Conservation (phyloP, 2,888 invertebrate species). For the Eupelmus urozonus region DNA sequence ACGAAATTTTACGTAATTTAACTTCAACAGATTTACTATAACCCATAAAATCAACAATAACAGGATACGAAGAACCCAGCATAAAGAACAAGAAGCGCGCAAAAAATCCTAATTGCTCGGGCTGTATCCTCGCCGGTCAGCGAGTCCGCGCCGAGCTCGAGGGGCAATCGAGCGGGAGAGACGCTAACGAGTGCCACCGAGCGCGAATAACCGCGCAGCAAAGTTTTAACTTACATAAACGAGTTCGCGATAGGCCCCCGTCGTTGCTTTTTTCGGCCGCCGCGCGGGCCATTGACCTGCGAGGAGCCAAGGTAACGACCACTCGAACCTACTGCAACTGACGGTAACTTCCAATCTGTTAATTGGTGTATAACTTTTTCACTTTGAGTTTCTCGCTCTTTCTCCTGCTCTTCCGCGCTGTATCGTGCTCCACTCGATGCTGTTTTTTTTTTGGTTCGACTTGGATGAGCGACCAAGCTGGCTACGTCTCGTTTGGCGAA, state of each 20-base stretch:
- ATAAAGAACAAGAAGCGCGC: not conserved
- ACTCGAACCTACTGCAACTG: slow-evolving; percentile 71
- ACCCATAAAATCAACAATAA: not conserved
- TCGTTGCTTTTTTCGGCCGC: slow-evolving; percentile 20
- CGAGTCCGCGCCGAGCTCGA: not conserved
- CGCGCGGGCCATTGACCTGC: slow-evolving; percentile 49
- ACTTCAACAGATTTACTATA: too few species aligned
- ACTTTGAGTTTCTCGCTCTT: slow-evolving; percentile 47
- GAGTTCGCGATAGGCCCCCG: slow-evolving; percentile 26
- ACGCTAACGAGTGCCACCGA: slow-evolving; percentile 61
- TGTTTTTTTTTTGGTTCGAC: too few species aligned
- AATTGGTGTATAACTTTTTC: slow-evolving; percentile 73
- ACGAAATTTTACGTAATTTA: too few species aligned
- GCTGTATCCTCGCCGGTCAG: not conserved
- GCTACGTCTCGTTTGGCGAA: not conserved
- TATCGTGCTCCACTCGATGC: too few species aligned
- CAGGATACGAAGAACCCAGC: not conserved
- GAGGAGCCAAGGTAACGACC: slow-evolving; percentile 59
- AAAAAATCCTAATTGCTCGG: not conserved
- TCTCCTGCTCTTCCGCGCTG: too few species aligned
- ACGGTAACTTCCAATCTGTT: slow-evolving; percentile 73
- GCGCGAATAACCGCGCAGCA: slow-evolving; percentile 16
- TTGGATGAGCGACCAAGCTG: too few species aligned
- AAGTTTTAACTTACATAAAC: slow-evolving; percentile 62
- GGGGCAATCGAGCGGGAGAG: slow-evolving; percentile 63